These are phyloP conservation scores for Syndactyla subalaris DNA, from an alignment of 2,797 vertebrate species.

Conservation along the genomic window DNA sequence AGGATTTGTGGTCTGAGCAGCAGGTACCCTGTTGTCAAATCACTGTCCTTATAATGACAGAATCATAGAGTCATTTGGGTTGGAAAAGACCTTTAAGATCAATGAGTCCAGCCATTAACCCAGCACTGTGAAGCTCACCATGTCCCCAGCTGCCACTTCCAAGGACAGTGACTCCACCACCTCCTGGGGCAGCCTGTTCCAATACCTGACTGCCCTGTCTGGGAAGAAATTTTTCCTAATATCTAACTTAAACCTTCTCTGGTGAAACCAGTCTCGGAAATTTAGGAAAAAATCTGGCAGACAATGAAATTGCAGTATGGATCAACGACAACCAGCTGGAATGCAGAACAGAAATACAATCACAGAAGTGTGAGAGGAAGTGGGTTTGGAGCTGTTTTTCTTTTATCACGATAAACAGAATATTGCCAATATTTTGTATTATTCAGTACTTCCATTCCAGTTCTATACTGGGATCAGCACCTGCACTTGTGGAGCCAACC, in stretches of 20 bases:
- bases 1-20: background rate
- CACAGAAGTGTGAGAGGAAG: background rate
- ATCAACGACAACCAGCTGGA: background rate
- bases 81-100: background rate
- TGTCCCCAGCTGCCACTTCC: background rate
- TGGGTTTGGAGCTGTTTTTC: background rate
- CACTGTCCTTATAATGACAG: background rate
- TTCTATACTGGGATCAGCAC: background rate
- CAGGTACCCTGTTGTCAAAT: background rate
- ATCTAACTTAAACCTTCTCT: background rate
- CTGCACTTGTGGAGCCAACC: background rate
- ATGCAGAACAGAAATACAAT: conserved; percentile 13
- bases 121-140: background rate
- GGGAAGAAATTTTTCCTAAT: background rate
- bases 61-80: background rate
- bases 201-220: background rate
- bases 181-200: background rate
- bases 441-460: background rate
- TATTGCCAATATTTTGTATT: conserved; percentile 35
- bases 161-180: background rate
- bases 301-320: background rate
- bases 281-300: background rate
- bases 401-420: conserved; percentile 26
- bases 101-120: background rate
- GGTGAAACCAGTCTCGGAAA: background rate